A percentile compares a stretch with the other conserved stretches of the same genome.
These are phyloP conservation scores for Burhinus bistriatus DNA, from an alignment of 2,113 vertebrate species.

Conservation along the genomic window DNA sequence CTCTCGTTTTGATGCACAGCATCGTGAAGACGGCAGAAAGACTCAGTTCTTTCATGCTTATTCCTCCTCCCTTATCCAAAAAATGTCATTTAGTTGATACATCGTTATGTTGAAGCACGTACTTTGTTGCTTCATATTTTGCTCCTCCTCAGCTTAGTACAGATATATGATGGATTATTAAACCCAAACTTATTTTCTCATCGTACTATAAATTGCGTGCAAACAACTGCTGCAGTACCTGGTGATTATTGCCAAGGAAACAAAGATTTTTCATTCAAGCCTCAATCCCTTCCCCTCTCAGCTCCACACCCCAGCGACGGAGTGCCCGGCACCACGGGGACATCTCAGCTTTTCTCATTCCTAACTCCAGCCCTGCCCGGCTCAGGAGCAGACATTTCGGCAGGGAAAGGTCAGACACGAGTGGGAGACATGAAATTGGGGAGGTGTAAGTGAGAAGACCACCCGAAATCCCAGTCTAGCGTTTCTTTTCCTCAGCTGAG, in stretches of 20 bases:
- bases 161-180: background rate
- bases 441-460: rapidly evolving
- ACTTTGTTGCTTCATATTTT: background rate
- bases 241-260: conserved; percentile 40
- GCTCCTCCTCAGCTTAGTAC: background rate
- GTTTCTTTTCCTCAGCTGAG: background rate
- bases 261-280: background rate
- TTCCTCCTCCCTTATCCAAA: background rate
- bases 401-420: background rate
- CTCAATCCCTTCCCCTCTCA: background rate
- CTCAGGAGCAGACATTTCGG: background rate
- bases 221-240: background rate
- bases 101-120: background rate
- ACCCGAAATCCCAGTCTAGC: background rate
- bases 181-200: background rate
- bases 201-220: background rate
- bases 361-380: background rate
- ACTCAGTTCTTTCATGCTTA: background rate
- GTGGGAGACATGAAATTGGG: rapidly evolving
- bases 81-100: background rate
- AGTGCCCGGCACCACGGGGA: rapidly evolving
- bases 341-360: background rate
- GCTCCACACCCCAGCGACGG: background rate
- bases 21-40: background rate
- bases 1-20: background rate